phyloP scores from a whole-genome alignment of 2,113 vertebrate species.

The Pseudolaguvia tuberculata region DNA sequence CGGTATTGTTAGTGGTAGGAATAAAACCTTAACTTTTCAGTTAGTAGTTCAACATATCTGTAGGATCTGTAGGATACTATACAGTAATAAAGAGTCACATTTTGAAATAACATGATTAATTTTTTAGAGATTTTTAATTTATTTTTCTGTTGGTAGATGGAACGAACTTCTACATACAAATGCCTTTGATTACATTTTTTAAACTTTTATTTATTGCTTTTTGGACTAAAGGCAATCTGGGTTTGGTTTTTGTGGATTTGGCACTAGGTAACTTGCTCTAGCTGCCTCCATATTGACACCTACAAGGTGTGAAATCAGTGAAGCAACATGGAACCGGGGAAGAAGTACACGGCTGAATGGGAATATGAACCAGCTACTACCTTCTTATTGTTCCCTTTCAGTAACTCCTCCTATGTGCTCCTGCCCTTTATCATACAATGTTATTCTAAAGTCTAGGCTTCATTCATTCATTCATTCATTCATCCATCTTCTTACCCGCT shows the following conservation, averaged over 20 bases:
- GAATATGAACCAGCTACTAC: background rate
- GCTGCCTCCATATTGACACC: background rate
- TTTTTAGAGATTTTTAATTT: background rate
- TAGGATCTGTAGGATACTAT: too few species aligned
- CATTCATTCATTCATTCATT: too few species aligned
- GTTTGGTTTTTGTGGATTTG: slow-evolving; percentile 10
- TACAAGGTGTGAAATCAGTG: slow-evolving; percentile 10
- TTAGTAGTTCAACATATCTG: too few species aligned
- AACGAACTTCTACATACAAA: background rate
- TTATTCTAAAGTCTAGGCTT: background rate
- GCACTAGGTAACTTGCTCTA: background rate
- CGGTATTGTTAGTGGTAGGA: too few species aligned
- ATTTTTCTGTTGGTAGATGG: background rate
- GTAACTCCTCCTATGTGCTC: slow-evolving; percentile 22
- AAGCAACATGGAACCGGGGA: slow-evolving; percentile 12
- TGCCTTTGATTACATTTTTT: background rate
- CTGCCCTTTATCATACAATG: slow-evolving; percentile 16
- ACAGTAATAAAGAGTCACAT: too few species aligned
- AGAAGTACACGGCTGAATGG: background rate
- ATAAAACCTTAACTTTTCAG: too few species aligned
- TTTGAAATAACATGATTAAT: too few species aligned
- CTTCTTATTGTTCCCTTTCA: slow-evolving; percentile 27
- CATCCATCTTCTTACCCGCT: too few species aligned
- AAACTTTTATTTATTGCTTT: background rate
- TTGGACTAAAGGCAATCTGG: background rate